Conservation (phyloP, 2,113 vertebrate species). For the Lonchura striata region DNA sequence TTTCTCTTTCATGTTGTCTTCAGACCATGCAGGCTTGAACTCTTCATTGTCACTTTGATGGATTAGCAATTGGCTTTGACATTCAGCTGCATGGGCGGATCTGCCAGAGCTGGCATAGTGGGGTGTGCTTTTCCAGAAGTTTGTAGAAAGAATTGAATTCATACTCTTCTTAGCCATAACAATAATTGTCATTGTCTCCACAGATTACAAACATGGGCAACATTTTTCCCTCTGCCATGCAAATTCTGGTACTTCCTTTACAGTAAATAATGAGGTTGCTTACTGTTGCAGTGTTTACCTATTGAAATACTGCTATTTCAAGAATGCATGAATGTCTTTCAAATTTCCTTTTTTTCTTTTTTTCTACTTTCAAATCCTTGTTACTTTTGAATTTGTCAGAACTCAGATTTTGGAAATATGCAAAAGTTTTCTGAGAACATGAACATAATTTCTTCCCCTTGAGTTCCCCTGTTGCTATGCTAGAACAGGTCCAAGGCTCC, state of each 20-base stretch:
- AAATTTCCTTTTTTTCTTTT: background rate
- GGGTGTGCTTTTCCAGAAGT: background rate
- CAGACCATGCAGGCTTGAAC: background rate
- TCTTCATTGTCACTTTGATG: background rate
- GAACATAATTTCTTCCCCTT: background rate
- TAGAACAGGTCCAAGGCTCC: background rate
- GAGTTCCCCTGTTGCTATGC: background rate
- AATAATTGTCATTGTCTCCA: background rate
- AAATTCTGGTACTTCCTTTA: background rate
- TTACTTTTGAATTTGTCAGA: background rate
- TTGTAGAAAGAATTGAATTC: background rate
- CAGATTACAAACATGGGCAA: background rate
- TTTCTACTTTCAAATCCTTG: background rate
- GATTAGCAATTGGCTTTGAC: background rate
- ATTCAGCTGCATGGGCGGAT: fast-evolving
- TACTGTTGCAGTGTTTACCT: background rate
- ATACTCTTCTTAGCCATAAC: background rate
- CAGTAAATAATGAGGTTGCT: background rate
- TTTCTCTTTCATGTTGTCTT: background rate
- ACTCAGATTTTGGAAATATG: background rate
- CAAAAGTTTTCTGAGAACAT: background rate
- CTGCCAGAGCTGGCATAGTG: background rate
- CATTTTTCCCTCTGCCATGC: background rate
- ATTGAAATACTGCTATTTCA: background rate
- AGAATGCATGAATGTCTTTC: background rate